Evolutionary conservation across 2,888 invertebrate genomes (phyloP).

Genomic region (Meghimatium bilineatum): DNA sequence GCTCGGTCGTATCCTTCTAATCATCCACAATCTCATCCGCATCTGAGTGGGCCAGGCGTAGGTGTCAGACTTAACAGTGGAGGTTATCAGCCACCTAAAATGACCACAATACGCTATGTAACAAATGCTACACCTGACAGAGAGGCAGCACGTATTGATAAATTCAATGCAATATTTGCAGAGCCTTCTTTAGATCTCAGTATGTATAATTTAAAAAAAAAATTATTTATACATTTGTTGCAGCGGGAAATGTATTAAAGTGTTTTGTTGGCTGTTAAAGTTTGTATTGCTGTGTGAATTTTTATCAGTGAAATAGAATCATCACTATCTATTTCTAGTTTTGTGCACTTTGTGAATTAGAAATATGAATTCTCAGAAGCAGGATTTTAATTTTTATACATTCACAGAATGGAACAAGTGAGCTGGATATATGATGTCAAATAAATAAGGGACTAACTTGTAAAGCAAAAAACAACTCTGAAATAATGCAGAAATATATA

Average conservation of each 20-base stretch:
- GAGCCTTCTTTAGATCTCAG: constrained; percentile 86
- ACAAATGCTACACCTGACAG: constrained; percentile 73
- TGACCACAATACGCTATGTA: constrained; percentile 66
- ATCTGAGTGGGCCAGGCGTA: constrained; percentile 74
- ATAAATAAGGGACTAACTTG: too few species aligned
- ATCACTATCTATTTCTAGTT: too few species aligned
- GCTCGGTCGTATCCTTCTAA: constrained; percentile 21
- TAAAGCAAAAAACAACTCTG: too few species aligned
- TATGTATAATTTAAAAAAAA: constrained; percentile 54
- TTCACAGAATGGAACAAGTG: too few species aligned
- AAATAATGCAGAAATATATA: too few species aligned
- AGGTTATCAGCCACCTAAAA: constrained; percentile 67
- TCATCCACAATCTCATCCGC: constrained; percentile 43
- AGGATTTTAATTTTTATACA: too few species aligned
- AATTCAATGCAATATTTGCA: constrained; percentile 88
- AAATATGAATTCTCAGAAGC: too few species aligned
- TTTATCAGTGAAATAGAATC: not conserved
- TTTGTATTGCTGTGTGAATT: not conserved
- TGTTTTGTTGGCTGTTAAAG: too few species aligned
- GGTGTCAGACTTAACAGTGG: constrained; percentile 73
- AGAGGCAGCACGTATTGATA: constrained; percentile 86
- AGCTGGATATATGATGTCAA: too few species aligned
- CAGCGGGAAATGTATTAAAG: too few species aligned
- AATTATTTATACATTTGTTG: too few species aligned
- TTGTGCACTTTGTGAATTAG: too few species aligned